Conservation (phyloP, 2,113 vertebrate species). For the Gallinago paraguaiae region DNA sequence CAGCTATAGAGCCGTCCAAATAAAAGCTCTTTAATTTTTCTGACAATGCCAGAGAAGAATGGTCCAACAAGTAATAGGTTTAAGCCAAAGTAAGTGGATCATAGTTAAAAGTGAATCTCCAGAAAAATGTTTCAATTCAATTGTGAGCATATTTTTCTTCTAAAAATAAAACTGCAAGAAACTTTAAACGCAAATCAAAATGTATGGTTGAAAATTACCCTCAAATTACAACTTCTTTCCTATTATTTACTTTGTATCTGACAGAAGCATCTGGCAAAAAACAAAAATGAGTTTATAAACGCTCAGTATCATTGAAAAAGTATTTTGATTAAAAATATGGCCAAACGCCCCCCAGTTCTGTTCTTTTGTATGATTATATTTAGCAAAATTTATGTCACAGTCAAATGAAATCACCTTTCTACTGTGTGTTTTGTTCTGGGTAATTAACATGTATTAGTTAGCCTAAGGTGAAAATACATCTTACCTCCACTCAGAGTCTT, state of each 20-base stretch:
- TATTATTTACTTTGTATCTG: not conserved
- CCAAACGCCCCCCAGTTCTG: fast-evolving
- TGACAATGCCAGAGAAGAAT: not conserved
- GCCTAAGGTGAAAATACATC: fast-evolving
- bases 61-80: not conserved
- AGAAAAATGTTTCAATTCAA: not conserved
- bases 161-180: not conserved
- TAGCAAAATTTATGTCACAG: not conserved
- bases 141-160: not conserved
- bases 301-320: not conserved
- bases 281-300: not conserved
- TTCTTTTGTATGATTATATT: not conserved
- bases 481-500: not conserved
- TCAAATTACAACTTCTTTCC: not conserved
- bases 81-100: not conserved
- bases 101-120: not conserved
- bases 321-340: not conserved
- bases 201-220: not conserved
- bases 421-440: not conserved
- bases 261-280: not conserved
- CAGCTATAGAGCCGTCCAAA: not conserved
- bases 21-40: not conserved
- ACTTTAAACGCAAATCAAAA: not conserved
- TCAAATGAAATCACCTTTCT: not conserved
- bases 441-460: not conserved